Evolutionary conservation across 92 coral and sea anemone genomes (phyloP).

Genomic region (Paragorgia papillata): DNA sequence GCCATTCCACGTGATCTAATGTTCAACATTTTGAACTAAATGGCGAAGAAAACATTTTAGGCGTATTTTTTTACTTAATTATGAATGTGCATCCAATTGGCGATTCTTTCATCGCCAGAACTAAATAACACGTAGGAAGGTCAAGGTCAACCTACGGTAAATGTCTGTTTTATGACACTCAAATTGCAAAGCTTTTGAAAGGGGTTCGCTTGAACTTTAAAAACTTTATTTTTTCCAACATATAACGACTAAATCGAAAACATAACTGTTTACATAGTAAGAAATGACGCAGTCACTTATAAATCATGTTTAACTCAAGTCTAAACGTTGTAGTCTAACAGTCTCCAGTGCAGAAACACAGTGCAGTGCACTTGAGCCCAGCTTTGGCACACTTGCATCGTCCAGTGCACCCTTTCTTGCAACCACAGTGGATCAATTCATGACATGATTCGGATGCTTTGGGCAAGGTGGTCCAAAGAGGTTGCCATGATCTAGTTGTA

Average conservation of each 20-base stretch:
- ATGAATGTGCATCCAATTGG: neutral
- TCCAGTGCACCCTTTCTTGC: too few relatives aligned
- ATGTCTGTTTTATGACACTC: slow-evolving; percentile 1
- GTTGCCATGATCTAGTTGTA: slow-evolving; percentile 49
- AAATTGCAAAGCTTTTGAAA: neutral
- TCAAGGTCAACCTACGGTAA: neutral
- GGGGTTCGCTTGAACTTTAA: neutral
- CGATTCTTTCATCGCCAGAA: neutral
- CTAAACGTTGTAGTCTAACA: slow-evolving; percentile 11
- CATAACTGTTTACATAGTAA: slow-evolving; percentile 6
- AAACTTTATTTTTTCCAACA: neutral
- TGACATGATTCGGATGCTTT: slow-evolving; percentile 44
- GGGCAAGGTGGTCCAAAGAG: slow-evolving; percentile 54
- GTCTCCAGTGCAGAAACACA: slow-evolving; percentile 55
- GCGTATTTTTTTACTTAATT: slow-evolving; percentile 2
- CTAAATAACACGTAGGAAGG: neutral
- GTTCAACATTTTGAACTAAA: neutral
- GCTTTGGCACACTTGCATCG: slow-evolving; percentile 52
- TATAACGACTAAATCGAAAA: neutral
- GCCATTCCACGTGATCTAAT: neutral
- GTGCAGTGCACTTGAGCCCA: slow-evolving; percentile 46
- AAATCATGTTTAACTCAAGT: too few relatives aligned
- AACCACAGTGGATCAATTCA: slow-evolving; percentile 55
- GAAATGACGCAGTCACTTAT: neutral
- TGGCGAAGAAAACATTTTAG: neutral